Conservation (phyloP, 1,140 invertebrate genomes). For the Neocloeon triangulifer region DNA sequence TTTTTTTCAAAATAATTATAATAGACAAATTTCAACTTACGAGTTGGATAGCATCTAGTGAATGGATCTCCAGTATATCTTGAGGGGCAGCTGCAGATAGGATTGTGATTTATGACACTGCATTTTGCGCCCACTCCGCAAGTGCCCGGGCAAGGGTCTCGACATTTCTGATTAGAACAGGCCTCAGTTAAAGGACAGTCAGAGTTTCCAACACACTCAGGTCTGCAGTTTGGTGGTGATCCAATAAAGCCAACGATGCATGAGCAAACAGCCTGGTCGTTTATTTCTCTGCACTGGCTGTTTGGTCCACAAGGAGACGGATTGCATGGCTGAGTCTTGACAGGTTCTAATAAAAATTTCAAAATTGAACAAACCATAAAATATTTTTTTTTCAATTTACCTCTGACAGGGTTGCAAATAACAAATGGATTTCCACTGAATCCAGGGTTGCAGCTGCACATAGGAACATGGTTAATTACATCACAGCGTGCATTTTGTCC, state of each 20-base stretch:
- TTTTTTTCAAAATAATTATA: too few relatives aligned
- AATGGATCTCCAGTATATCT: slow-evolving; percentile 28
- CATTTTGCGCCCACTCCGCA: slow-evolving; percentile 29
- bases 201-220: slow-evolving; percentile 11
- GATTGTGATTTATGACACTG: slow-evolving; percentile 27
- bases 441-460: slow-evolving; percentile 15
- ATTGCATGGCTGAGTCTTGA: slow-evolving; percentile 27
- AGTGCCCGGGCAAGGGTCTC: slow-evolving; percentile 27
- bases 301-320: slow-evolving; percentile 43
- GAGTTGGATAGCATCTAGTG: slow-evolving; percentile 10
- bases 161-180: slow-evolving; percentile 22
- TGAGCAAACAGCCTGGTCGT: slow-evolving; percentile 12
- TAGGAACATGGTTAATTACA: slow-evolving; percentile 11
- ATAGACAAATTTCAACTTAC: too few relatives aligned
- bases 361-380: background rate
- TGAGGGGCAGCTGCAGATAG: slow-evolving; percentile 23
- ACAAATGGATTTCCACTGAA: slow-evolving; percentile 22
- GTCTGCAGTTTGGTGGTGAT: slow-evolving; percentile 13
- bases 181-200: slow-evolving; percentile 11
- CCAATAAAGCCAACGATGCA: slow-evolving; percentile 11
- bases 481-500: slow-evolving; percentile 14
- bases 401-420: slow-evolving; percentile 10
- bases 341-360: slow-evolving; percentile 11
- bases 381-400: background rate
- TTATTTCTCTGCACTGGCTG: slow-evolving; percentile 18